phyloP scores from a whole-genome alignment of 1,140 invertebrate species.

The Andricus grossulariae region DNA sequence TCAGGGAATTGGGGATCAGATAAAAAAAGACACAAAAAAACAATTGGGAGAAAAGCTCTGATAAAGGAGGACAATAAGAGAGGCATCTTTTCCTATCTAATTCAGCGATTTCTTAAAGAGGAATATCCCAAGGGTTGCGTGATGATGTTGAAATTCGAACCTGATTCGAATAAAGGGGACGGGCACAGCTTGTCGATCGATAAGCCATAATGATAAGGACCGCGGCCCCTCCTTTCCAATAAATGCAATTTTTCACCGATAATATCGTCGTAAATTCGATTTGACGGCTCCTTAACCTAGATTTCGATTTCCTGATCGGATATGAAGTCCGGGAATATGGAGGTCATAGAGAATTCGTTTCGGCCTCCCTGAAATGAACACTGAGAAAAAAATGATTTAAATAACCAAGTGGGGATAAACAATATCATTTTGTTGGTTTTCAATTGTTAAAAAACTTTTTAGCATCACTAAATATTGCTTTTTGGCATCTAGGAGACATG shows the following conservation, averaged over 20 bases:
- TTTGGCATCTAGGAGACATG: too few relatives aligned
- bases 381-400: not conserved
- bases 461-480: too few relatives aligned
- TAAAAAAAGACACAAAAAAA: not conserved
- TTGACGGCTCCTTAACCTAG: constrained; percentile 62
- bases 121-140: constrained; percentile 4
- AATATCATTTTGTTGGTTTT: not conserved
- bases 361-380: not conserved
- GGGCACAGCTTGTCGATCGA: constrained; percentile 47
- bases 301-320: constrained; percentile 48
- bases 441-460: not conserved
- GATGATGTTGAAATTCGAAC: constrained; percentile 7
- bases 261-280: constrained; percentile 65
- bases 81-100: not conserved
- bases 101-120: not conserved
- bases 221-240: constrained; percentile 38
- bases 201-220: constrained; percentile 56
- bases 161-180: constrained; percentile 6
- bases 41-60: not conserved
- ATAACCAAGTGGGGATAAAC: not conserved
- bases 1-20: not conserved
- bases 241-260: constrained; percentile 65
- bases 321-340: constrained; percentile 16
- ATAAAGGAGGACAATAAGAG: constrained; percentile 6
- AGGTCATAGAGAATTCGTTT: constrained; percentile 5